Conservation (phyloP, 2,888 invertebrate genomes). For the Mylabris sibirica region DNA sequence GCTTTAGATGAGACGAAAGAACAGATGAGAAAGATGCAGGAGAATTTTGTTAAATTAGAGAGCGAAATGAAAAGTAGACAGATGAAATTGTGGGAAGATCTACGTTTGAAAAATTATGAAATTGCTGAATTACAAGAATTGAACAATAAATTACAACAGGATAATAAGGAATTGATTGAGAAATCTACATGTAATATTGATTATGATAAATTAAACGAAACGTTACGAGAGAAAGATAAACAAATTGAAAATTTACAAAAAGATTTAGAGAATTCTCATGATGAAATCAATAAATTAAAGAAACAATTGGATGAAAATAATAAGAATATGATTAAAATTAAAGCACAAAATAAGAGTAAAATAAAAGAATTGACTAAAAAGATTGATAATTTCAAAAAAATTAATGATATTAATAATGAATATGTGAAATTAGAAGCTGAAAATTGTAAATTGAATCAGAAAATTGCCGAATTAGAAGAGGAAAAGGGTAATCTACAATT, state of each 20-base stretch:
- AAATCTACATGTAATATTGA: conserved; percentile 21
- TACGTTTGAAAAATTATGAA: conserved; percentile 50
- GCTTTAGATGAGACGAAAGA: conserved; percentile 81
- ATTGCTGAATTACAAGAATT: conserved; percentile 48
- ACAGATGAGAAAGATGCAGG: conserved; percentile 83
- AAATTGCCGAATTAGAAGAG: conserved; percentile 80
- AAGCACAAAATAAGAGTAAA: conserved; percentile 75
- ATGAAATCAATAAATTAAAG: conserved; percentile 65
- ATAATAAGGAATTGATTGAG: conserved; percentile 36
- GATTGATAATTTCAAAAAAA: conserved; percentile 71
- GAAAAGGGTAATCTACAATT: conserved; percentile 91
- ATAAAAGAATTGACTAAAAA: conserved; percentile 80
- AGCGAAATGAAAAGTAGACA: conserved; percentile 71
- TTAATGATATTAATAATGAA: conserved; percentile 73
- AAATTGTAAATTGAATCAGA: conserved; percentile 72
- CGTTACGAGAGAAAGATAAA: conserved; percentile 38
- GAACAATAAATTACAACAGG: conserved; percentile 35
- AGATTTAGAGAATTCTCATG: conserved; percentile 31
- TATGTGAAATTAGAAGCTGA: conserved; percentile 70
- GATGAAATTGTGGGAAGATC: conserved; percentile 48
- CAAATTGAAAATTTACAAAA: conserved; percentile 28
- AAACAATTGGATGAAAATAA: conserved; percentile 78
- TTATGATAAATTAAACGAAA: conserved; percentile 36
- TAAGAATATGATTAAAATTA: conserved; percentile 78
- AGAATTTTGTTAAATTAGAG: conserved; percentile 76